Evolutionary conservation across 2,113 vertebrate species (phyloP).

Genomic region (Brachyhypopomus gauderio): DNA sequence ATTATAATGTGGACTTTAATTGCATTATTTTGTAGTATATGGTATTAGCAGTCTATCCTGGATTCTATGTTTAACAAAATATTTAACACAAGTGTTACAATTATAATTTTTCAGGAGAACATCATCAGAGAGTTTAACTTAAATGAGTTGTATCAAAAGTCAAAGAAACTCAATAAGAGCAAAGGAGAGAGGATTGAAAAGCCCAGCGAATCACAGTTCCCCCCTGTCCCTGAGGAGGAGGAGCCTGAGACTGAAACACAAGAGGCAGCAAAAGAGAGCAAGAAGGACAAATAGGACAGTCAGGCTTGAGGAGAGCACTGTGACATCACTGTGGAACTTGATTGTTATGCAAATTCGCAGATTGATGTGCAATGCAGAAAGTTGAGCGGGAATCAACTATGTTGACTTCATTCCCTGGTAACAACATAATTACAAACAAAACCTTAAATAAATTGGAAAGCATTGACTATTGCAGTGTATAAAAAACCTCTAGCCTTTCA

Average conservation of each 20-base stretch:
- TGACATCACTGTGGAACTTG: conserved; percentile 38
- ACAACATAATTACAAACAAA: conserved; percentile 22
- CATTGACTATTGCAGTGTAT: neutral
- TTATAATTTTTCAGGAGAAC: conserved; percentile 80
- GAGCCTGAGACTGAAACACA: conserved; percentile 60
- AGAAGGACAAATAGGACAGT: conserved; percentile 86
- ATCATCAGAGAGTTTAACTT: conserved; percentile 95
- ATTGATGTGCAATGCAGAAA: conserved; percentile 2
- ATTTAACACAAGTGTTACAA: neutral
- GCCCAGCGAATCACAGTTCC: conserved; percentile 60
- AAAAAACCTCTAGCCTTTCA: neutral
- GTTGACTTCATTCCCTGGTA: conserved; percentile 17
- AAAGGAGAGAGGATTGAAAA: conserved; percentile 65
- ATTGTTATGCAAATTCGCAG: conserved; percentile 26
- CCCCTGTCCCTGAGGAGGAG: conserved; percentile 72
- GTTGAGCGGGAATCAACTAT: conserved; percentile 42
- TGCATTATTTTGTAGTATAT: no score
- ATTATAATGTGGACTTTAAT: no score
- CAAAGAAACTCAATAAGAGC: conserved; percentile 82
- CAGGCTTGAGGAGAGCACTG: neutral
- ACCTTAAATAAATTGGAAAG: conserved; percentile 5
- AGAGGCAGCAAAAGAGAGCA: conserved; percentile 72
- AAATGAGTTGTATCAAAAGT: conserved; percentile 90
- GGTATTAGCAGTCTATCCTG: neutral
- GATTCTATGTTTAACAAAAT: neutral